These are phyloP conservation scores for Oceanodroma tethys DNA, from an alignment of 2,113 vertebrate genomes.

Conservation along the genomic window DNA sequence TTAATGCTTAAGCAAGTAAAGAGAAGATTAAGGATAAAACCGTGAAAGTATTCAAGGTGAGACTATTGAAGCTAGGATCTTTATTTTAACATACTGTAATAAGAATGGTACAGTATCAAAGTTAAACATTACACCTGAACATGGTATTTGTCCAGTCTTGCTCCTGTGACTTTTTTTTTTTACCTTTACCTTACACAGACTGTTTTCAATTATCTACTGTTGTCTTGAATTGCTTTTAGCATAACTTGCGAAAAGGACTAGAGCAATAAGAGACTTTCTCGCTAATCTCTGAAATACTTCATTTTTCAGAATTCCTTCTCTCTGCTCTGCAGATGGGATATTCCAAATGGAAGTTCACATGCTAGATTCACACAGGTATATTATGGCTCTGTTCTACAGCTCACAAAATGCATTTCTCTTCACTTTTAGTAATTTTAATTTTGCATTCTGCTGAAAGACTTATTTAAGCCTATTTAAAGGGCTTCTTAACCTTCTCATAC, in stretches of 20 bases:
- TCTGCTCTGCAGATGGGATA: neutral
- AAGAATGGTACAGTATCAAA: neutral
- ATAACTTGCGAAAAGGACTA: neutral
- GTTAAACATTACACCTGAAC: neutral
- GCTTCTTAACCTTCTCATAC: neutral
- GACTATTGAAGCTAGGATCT: neutral
- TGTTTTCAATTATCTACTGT: neutral
- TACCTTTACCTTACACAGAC: neutral
- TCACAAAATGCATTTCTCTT: neutral
- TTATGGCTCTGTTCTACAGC: neutral
- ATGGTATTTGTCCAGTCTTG: neutral
- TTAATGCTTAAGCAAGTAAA: neutral
- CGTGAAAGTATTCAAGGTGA: neutral
- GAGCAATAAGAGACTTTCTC: neutral
- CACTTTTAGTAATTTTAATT: neutral
- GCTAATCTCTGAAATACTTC: neutral
- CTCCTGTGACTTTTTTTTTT: neutral
- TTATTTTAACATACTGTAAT: neutral
- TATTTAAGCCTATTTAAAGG: neutral
- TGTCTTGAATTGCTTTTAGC: neutral
- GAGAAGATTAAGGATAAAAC: neutral
- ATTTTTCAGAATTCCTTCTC: neutral
- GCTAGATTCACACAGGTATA: neutral
- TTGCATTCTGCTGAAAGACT: neutral
- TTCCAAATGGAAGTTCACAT: neutral